Percentiles rank a stretch among this genome's conserved stretches.
Conservation (phyloP, 1,140 invertebrate species). For the Microplitis demolitor region DNA sequence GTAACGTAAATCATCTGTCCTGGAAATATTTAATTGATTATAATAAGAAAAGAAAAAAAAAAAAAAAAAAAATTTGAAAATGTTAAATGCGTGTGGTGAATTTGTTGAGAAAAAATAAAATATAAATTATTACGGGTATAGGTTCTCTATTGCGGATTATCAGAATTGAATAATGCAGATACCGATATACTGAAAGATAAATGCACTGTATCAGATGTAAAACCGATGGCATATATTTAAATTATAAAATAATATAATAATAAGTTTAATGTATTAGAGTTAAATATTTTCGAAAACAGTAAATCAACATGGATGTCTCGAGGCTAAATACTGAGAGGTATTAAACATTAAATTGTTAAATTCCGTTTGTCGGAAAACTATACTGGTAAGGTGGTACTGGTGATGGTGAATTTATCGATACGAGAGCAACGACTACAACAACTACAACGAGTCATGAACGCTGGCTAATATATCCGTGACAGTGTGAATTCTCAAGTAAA, state of each 20-base stretch:
- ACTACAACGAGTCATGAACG: slow-evolving; percentile 4
- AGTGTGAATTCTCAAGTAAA: slow-evolving; percentile 22
- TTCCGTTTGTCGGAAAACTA: neutral
- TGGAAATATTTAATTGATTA: too few relatives aligned
- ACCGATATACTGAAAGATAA: slow-evolving; percentile 11
- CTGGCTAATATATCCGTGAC: slow-evolving; percentile 31
- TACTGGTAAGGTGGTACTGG: too few relatives aligned
- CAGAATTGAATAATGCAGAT: slow-evolving; percentile 49
- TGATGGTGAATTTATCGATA: slow-evolving; percentile 3
- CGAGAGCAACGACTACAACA: neutral
- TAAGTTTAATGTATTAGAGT: too few relatives aligned
- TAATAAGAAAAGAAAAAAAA: too few relatives aligned
- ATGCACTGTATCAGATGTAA: slow-evolving; percentile 3
- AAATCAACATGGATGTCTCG: neutral
- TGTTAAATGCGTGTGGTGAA: neutral
- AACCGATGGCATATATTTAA: neutral
- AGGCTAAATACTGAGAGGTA: too few relatives aligned
- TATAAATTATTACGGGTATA: neutral
- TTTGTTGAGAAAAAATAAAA: neutral
- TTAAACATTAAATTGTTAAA: neutral
- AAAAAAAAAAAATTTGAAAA: too few relatives aligned
- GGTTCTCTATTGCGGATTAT: slow-evolving; percentile 47
- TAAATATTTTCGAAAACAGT: too few relatives aligned
- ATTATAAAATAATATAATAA: too few relatives aligned
- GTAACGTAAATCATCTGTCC: too few relatives aligned